Base-by-base conservation (phyloP, 2,888 invertebrate species). In the Diplolepis rosae region DNA sequence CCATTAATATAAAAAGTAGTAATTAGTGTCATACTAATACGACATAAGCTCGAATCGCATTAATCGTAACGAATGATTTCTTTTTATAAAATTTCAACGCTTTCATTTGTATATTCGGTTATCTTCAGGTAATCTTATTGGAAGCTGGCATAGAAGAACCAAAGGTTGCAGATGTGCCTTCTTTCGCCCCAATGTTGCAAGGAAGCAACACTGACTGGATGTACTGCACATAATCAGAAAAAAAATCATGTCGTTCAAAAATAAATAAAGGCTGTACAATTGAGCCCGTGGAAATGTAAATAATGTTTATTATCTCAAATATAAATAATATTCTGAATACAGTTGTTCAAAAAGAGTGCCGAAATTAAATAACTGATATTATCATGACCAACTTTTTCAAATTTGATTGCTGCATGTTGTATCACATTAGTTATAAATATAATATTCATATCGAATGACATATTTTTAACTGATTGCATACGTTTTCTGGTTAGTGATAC, bases 91-190 rank as follows among this genome's bases (percentile, higher is more conserved):
- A n/a, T 1, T 28, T n/a, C n/a, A n/a, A n/a, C n/a, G n/a, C n/a
- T n/a, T n/a, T n/a, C 5, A 51, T 9, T 13, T 2, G 2, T 28
- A 51, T 39, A 91, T 61, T 18, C 2, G 27, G 22, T 32, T 61
- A 1, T 22, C 87, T 83, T 1, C 87, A 93, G 93, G 89, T 93
- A 11, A 88, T 94, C 0, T 89, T 94, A 0, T 83, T 94, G 66
- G 93, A 94, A 89, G 93, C 93, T 0, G 93, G 93, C 0, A 90
- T 90, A 3, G 93, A 94, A 82, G 93, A 93, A 83, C 93, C 93
- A 0, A 90, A 92, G 45, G 91, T 92, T 0, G 92, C 93, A 0
- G 92, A 92, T 48, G 92, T 94, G 0, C 94, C 94, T 6, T 90
- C 92, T 0, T 91, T 94, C n/a, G 92, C 94, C 0, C 91, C 93